Percentiles rank a stretch among this genome's conserved stretches.
Conservation (phyloP, 2,888 invertebrate species). For the Argyra leucocephala region DNA sequence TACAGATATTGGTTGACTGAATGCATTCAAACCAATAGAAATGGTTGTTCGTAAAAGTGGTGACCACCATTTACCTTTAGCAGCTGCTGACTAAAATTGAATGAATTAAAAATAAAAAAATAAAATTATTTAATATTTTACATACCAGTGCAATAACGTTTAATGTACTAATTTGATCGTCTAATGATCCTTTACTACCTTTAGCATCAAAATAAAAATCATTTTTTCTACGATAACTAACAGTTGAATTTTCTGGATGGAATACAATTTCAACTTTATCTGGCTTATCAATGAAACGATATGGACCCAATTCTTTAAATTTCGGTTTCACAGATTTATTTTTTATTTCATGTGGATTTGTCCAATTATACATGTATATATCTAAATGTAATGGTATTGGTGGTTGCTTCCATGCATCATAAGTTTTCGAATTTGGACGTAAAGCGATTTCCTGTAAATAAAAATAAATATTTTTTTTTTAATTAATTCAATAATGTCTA, state of each 20-base stretch:
- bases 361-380: slow-evolving; percentile 71
- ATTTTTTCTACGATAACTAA: slow-evolving; percentile 59
- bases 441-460: slow-evolving; percentile 53
- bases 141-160: slow-evolving; percentile 73
- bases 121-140: slow-evolving; percentile 19
- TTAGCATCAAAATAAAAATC: slow-evolving; percentile 61
- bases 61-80: slow-evolving; percentile 49
- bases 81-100: slow-evolving; percentile 44
- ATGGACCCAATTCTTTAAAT: slow-evolving; percentile 52
- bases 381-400: slow-evolving; percentile 55
- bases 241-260: slow-evolving; percentile 60
- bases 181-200: slow-evolving; percentile 57
- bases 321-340: slow-evolving; percentile 49
- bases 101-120: slow-evolving; percentile 8
- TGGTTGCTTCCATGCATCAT: slow-evolving; percentile 60
- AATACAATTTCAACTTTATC: slow-evolving; percentile 64
- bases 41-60: slow-evolving; percentile 50
- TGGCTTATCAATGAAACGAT: slow-evolving; percentile 56
- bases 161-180: slow-evolving; percentile 60
- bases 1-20: slow-evolving; percentile 50
- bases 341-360: slow-evolving; percentile 58
- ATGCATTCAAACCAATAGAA: slow-evolving; percentile 50
- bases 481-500: neutral
- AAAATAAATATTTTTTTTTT: slow-evolving; percentile 14
- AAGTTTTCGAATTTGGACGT: slow-evolving; percentile 52